Base-by-base conservation (phyloP, 2,113 vertebrate genomes). In the Lates calcarifer region DNA sequence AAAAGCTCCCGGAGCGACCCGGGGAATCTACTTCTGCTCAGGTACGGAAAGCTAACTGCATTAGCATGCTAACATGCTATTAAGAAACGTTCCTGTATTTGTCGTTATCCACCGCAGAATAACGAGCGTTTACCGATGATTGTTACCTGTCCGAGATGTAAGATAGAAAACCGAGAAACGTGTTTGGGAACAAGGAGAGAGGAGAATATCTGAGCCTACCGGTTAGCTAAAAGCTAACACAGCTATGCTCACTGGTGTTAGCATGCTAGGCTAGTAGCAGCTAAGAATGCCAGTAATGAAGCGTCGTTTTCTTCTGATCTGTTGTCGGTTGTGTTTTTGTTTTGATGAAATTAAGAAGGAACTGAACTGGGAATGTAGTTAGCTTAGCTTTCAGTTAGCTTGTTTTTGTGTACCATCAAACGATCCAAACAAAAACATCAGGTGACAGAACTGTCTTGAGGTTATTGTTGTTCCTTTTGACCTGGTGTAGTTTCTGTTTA, bases 11-110 rank as follows among this genome's bases (percentile, higher is more conserved):
- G 73, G 61, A 78, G 51, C 28, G 66, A 68, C 47, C 78, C 14
- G 47, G 58, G 28, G 79, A 82, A 72, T 58, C 65, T 9, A 55
- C 74, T 60, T 26, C 83, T 17, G 69, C 56, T 68, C 63, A 62
- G 91, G 89, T 90, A 61, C 55, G 14, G 39, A 17, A 3, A 77
- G 87, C 85, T 90, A 86, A 31, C 39, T 0, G 1, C 1, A 55
- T 31, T 89, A 90, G 74, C 86, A 80, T 84, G 89, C 86, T 83
- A 87, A 43, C 43, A 68, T 0, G 33, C 61, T 26, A 49, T 11
- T 28, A 18, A 6, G n/a, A 51, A 51, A 4, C 7, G 18, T 10
- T 5, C 17, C 4, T 1, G 35, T 43, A 37, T 57, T n/a, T 62
- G 4, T 58, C 0, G 6, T 13, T 2, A 18, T 7, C 1, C 4